Evolutionary conservation across 2,113 vertebrate species (phyloP), one percentile per base, ranked within the genome.

Genomic region (Podilymbus podiceps): DNA sequence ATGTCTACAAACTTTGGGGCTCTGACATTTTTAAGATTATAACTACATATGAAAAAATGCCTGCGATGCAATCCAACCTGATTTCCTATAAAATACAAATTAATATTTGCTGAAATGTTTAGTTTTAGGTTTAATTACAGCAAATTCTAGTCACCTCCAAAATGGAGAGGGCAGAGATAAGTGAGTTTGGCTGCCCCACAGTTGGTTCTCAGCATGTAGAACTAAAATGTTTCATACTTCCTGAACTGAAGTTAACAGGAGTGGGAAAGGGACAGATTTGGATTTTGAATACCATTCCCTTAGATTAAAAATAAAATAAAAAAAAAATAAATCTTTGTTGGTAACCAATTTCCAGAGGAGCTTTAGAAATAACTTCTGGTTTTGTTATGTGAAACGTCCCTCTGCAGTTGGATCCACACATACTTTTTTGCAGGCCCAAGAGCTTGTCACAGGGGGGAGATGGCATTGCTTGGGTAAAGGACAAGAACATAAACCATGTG

Each of bases 21-120:
- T 11, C 3, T 90, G 80, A 78, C 68, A 86, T 91, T 96, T 97
- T 85, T 47, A 85, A 92, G 82, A n/a, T 33, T 58, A 47, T 82
- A 81, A 86, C 33, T 84, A 59, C 72, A 58, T 82, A 69, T 3
- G 47, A 71, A 89, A 85, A 93, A 64, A 74, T 75, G 55, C 35
- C 42, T 47, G 75, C 19, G 7, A 76, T 84, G 55, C 64, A 82
- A 68, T 68, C 38, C 52, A 44, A 47, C n/a, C 31, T 84, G 52
- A 83, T 85, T 88, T 90, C 47, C 53, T 74, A 8, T 60, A 72
- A 90, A 93, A 72, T 53, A 59, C 46, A 93, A 89, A 95, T 90
- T 59, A 84, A 56, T 90, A 92, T 93, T 93, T 87, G 83, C 80
- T 87, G 73, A 92, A 89, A 52, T 52, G 95, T 94, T 90, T 58